Base-by-base conservation (phyloP, 2,888 invertebrate species). In the Cybosia mesomella region DNA sequence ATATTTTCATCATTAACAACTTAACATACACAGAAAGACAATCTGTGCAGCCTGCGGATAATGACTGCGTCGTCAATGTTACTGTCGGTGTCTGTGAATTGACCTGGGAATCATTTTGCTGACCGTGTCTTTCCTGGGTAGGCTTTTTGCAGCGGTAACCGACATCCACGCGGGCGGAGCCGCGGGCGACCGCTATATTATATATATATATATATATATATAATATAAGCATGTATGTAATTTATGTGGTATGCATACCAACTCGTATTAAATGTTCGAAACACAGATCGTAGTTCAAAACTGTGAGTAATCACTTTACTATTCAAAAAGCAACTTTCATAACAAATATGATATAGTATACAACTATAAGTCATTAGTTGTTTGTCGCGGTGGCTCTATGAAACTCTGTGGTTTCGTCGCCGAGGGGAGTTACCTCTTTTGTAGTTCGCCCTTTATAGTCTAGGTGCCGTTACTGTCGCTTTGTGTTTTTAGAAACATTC, bases 401-500 rank as follows among this genome's bases (percentile, higher is more conserved):
- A 62, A 62, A 53, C 62, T 43, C 24, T 62, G 53, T 21, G 53
- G 53, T 54, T 53, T 15, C 13, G 34, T 32, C 13, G 15, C n/a
- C 34, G 8, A 62, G 22, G 32, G 54, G 53, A 54, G 11, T 10
- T 28, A n/a, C 55, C 43, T 57, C 21, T 15, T 22, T 2, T 21
- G 3, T 64, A 58, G 64, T 58, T 64, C 64, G 21, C 43, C 9
- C 4, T 36, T 43, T 13, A 49, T 32, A 13, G 18, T 0, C 64
- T 64, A 64, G 64, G 39, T 64, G 64, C 28, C 64, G 57, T n/a
- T 64, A 58, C 64, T 39, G 18, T 34, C 34, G 32, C 18, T 58
- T 32, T n/a, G n/a, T 49, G 49, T 49, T 49, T 5, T 8, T 9
- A n/a, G 9, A 43, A 49, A n/a, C 18, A 43, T 43, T 43, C 43